Base-by-base conservation (phyloP, 2,113 vertebrate species). In the Rhipidura dahli region DNA sequence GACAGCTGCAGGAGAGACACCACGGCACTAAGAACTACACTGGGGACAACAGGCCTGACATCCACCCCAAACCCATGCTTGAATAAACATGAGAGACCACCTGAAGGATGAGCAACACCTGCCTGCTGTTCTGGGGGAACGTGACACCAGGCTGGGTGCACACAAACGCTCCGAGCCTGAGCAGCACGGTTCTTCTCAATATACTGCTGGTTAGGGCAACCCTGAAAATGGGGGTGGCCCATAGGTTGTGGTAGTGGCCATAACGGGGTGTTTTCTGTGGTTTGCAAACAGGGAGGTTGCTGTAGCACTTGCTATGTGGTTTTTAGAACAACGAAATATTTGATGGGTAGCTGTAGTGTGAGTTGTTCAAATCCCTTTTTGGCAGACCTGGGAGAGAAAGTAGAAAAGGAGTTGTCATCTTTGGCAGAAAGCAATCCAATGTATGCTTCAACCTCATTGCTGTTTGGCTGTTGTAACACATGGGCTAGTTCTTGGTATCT, bases 181-280 rank as follows among this genome's bases (percentile, higher is more conserved):
- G 45, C 28, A 77, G 28, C 31, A 31, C 57, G 49, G 31, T 1
- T 65, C 15, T 61, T 83, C 37, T 23, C 42, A 70, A 59, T 39
- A 10, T 6, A 19, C 20, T 86, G 22, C 24, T 87, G 45, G 89
- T 80, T 65, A 61, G 45, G 28, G 35, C 44, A 93, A 24, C 15
- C 15, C 24, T 63, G 71, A 59, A 73, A 87, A 30, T 0, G 0
- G 54, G 6, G 35, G 20, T n/a, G 35, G 40, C 1, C 3, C 1
- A 5, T 1, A 45, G 10, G 0, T 2, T 57, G 2, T 1, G 10
- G 1, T 2, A 8, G 1, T 11, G 1, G 3, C 1, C 6, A 0
- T 13, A 8, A 2, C 0, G 44, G 47, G 3, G 2, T 3, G 2
- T 1, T 8, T 0, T 57, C 3, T 40, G 19, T 61, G 19, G 8